Conservation (phyloP, 2,113 vertebrate genomes). For the Euleptes europaea region DNA sequence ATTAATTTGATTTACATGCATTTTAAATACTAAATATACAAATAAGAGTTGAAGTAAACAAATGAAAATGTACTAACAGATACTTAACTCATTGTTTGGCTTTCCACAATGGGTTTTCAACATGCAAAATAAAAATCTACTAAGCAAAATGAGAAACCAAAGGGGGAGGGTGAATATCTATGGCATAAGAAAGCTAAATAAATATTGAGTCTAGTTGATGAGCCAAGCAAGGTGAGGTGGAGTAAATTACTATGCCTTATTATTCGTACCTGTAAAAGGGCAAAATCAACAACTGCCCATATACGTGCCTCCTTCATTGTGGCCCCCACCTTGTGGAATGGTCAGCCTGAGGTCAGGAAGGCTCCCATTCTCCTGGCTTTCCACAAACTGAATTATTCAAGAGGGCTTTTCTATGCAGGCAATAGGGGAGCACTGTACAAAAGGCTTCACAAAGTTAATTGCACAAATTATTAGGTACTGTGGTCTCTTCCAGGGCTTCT, state of each 20-base stretch:
- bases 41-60: neutral
- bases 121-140: neutral
- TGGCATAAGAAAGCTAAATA: neutral
- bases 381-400: no score
- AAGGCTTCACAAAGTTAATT: no score
- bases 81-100: neutral
- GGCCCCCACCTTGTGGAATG: no score
- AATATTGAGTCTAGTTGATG: neutral
- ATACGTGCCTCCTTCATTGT: no score
- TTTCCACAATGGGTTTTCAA: neutral
- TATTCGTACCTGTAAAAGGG: no score
- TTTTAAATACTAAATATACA: neutral
- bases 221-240: neutral
- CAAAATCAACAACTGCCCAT: no score
- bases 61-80: neutral
- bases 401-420: no score
- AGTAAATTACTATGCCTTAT: neutral
- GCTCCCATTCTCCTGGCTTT: no score
- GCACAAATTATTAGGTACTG: no score
- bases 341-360: no score
- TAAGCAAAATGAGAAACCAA: neutral
- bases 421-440: no score
- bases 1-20: constrained; percentile 4
- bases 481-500: no score
- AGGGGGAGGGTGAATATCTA: neutral